phyloP scores from a whole-genome alignment of 2,113 vertebrate species.

The Rhinogobius similis region DNA sequence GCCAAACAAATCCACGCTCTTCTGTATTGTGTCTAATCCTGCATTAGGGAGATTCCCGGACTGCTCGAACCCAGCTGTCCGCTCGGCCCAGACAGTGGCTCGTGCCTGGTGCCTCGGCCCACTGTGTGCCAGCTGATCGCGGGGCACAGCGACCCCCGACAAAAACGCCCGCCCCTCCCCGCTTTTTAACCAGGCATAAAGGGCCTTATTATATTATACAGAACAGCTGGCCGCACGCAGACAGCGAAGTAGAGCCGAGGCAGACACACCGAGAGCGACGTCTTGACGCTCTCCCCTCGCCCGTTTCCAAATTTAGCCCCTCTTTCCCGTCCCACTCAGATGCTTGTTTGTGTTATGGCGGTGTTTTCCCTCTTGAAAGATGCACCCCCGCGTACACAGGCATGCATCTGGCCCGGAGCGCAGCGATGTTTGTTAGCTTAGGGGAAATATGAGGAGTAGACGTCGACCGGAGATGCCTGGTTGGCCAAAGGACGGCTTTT shows the following conservation, averaged over 20 bases:
- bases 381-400: conserved; percentile 5
- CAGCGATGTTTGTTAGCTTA: conserved; percentile 49
- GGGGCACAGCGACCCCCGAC: conserved; percentile 47
- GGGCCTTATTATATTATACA: conserved; percentile 55
- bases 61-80: conserved; percentile 58
- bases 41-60: conserved; percentile 30
- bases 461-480: conserved; percentile 30
- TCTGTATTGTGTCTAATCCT: conserved; percentile 18
- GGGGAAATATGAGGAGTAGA: conserved; percentile 28
- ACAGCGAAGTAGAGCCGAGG: conserved; percentile 1
- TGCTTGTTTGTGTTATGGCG: conserved; percentile 51
- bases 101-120: conserved; percentile 66
- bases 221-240: conserved; percentile 57
- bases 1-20: background rate
- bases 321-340: conserved; percentile 17
- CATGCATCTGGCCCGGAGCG: conserved; percentile 31
- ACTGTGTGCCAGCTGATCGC: conserved; percentile 68
- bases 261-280: conserved; percentile 19
- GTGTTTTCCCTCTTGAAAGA: conserved; percentile 36
- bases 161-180: conserved; percentile 30
- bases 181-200: conserved; percentile 66
- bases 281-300: conserved; percentile 40
- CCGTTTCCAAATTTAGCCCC: conserved; percentile 66
- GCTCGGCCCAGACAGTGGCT: conserved; percentile 64
- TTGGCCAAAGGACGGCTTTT: conserved; percentile 19